Base-by-base conservation (phyloP, 2,797 vertebrate genomes). In the Alfaro cultratus region DNA sequence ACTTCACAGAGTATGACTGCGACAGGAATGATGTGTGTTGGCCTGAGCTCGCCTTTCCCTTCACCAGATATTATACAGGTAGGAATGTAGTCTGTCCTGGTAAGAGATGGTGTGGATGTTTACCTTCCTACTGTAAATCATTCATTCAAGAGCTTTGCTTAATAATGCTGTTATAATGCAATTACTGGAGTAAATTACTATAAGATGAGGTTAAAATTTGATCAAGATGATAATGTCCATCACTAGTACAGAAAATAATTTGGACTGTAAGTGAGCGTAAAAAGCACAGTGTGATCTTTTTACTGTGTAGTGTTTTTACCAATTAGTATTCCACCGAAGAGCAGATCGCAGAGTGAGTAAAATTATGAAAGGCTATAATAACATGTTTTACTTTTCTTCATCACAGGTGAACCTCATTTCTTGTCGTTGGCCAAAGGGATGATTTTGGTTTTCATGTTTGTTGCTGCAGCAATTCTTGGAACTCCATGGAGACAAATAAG, bases 1-100 rank as follows among this genome's bases (percentile, higher is more conserved):
- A 97, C 92, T 98, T 97, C 60, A 98, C 97, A 2, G 98, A 98
- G 83, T 98, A 97, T 29, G 97, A 99, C 94, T 99, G 98, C 86
- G 90, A 93, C 88, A 95, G 92, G 78, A 99, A 99, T 43, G 97
- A 98, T 0, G 96, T 98, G 60, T 99, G 99, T 80, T 99, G 98
- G 98, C 97, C 97, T 2, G 96, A 99, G 9, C 96, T 99, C 0
- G 92, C 95, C 0, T 99, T 97, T 74, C 98, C 97, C 0, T 4
- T 98, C 81, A 98, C 97, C 23, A 94, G 68, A 45, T 96, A 96
- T 93, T 99, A 99, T 83, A 97, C 95, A 94, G 98, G 99, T 99
- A 75, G 46, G 89, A 76, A 46, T 78, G 78, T 39, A 47, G 77
- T 13, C 43, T 39, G 5, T 77, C 12, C 11, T 16, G n/a, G 10